phyloP scores from a whole-genome alignment of 2,113 vertebrate genomes.

The human (Homo sapiens) region DNA sequence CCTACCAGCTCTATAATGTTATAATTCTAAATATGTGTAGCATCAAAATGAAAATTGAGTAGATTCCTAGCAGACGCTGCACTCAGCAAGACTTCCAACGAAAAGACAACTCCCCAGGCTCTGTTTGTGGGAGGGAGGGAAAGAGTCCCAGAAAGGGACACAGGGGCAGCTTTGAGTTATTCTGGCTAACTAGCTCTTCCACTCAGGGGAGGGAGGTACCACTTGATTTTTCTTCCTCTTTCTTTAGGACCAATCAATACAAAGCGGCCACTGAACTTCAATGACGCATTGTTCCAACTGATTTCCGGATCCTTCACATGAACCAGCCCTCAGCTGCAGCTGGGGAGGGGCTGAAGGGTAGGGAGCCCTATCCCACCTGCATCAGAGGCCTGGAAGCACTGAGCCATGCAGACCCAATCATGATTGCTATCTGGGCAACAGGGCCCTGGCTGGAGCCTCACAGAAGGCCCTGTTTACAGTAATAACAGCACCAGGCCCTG shows the following conservation, averaged over 20 bases:
- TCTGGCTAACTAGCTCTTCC: background rate
- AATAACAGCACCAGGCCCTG: slow-evolving; percentile 76
- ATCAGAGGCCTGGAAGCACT: background rate
- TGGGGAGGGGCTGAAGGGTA: background rate
- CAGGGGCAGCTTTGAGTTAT: slow-evolving; percentile 3
- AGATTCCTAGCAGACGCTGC: background rate
- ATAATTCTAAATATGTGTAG: background rate
- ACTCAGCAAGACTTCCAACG: slow-evolving; percentile 20
- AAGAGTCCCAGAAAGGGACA: background rate
- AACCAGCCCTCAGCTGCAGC: slow-evolving; percentile 31
- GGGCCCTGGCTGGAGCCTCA: background rate
- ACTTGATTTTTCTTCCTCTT: slow-evolving; percentile 38
- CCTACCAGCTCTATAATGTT: slow-evolving; percentile 9
- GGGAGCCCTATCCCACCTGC: slow-evolving; percentile 8
- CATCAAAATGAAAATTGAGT: slow-evolving; percentile 41
- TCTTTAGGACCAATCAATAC: slow-evolving; percentile 49
- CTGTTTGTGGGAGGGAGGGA: background rate
- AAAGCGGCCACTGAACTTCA: slow-evolving; percentile 34
- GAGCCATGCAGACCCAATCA: slow-evolving; percentile 71
- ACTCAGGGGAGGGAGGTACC: background rate
- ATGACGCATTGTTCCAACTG: slow-evolving; percentile 72
- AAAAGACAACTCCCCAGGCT: background rate
- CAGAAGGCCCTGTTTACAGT: slow-evolving; percentile 86
- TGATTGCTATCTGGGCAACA: slow-evolving; percentile 71
- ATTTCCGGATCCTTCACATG: slow-evolving; percentile 33